A percentile compares a stretch with the other conserved stretches of the same genome.
Evolutionary conservation across 2,797 vertebrate species (phyloP).

Genomic region (Sebastes alutus): DNA sequence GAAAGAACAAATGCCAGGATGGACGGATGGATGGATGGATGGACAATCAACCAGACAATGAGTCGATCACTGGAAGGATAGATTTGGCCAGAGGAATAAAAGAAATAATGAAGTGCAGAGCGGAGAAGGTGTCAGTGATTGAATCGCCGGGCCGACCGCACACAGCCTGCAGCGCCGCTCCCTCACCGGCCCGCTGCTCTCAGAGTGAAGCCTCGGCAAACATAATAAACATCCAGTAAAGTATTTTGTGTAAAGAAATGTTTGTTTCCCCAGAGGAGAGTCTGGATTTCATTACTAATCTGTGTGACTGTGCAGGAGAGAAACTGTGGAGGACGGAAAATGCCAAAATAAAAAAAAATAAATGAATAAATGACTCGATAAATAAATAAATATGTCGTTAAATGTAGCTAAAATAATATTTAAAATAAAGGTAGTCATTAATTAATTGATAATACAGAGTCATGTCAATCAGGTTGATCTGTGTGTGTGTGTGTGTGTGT

Average conservation of each 20-base stretch:
- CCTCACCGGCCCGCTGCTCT: slow-evolving; percentile 54
- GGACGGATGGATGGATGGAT: background rate
- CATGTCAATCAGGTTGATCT: background rate
- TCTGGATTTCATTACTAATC: slow-evolving; percentile 80
- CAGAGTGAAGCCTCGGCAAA: slow-evolving; percentile 67
- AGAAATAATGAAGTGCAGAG: slow-evolving; percentile 18
- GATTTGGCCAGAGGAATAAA: background rate
- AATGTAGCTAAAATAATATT: no score
- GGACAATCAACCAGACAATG: slow-evolving; percentile 8
- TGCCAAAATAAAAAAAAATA: no score
- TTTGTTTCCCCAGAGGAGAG: slow-evolving; percentile 70
- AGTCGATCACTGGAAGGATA: background rate
- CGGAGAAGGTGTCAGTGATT: slow-evolving; percentile 41
- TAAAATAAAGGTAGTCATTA: no score
- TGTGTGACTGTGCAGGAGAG: slow-evolving; percentile 28
- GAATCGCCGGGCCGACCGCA: slow-evolving; percentile 56
- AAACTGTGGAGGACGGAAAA: background rate
- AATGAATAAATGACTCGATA: no score
- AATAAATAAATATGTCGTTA: no score
- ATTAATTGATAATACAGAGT: no score
- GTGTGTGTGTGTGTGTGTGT: background rate
- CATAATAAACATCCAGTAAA: slow-evolving; percentile 81
- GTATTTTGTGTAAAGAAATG: slow-evolving; percentile 79
- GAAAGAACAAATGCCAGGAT: background rate
- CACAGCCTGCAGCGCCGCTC: slow-evolving; percentile 58